A percentile compares a stretch with the other conserved stretches of the same genome.
These are phyloP conservation scores for Pitta sordida DNA, from an alignment of 2,113 vertebrate species.

Conservation along the genomic window DNA sequence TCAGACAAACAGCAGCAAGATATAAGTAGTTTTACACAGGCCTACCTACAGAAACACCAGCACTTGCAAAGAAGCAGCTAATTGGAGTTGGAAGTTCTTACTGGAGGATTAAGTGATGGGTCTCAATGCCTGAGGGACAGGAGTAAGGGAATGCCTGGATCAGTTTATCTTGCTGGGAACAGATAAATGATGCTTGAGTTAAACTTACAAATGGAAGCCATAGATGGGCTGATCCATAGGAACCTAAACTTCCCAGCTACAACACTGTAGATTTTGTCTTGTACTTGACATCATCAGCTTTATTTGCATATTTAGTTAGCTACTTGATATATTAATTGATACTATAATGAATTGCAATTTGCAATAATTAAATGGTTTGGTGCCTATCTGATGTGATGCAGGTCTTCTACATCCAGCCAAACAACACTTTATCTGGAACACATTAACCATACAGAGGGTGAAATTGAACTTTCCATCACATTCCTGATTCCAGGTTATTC, in stretches of 20 bases:
- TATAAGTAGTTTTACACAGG: background rate
- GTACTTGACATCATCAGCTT: background rate
- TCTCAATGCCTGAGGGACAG: background rate
- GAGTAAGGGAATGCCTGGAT: background rate
- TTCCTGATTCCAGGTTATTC: background rate
- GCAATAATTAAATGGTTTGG: background rate
- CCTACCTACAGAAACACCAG: background rate
- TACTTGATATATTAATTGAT: too few relatives aligned
- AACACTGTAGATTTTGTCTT: background rate
- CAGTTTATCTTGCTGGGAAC: background rate
- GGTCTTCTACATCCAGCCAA: background rate
- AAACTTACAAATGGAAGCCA: background rate
- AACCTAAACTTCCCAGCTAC: background rate
- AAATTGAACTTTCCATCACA: background rate
- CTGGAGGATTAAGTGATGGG: background rate
- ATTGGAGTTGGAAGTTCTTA: background rate
- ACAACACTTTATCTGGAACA: background rate
- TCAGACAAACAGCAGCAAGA: background rate
- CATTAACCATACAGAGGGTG: background rate
- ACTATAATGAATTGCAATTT: background rate
- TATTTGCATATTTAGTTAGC: background rate
- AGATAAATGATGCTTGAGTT: background rate
- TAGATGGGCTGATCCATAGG: fast-evolving
- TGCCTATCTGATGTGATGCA: background rate
- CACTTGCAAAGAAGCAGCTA: background rate